These are phyloP conservation scores for Manacus vitellinus DNA, from an alignment of 2,113 vertebrate species.

Conservation along the genomic window DNA sequence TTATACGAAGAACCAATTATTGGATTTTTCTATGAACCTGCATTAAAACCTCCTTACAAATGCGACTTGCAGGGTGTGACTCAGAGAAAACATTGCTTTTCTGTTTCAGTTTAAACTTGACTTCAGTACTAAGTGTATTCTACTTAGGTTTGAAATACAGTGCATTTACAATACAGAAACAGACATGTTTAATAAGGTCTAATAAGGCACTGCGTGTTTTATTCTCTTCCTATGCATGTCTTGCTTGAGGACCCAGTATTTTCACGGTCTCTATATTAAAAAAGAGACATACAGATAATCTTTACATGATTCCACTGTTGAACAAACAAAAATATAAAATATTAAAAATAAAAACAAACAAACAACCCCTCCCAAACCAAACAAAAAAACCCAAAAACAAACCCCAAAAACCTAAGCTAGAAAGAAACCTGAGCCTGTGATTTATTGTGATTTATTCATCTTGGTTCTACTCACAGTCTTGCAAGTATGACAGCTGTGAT, in stretches of 20 bases:
- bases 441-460: not conserved
- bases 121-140: not conserved
- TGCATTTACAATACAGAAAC: not conserved
- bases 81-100: not conserved
- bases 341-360: not conserved
- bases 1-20: not conserved
- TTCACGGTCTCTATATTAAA: not conserved
- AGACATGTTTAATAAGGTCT: not conserved
- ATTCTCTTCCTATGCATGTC: not conserved
- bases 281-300: not conserved
- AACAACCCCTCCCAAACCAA: not conserved
- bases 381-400: not conserved
- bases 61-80: not conserved
- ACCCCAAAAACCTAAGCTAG: not conserved
- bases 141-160: not conserved
- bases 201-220: not conserved
- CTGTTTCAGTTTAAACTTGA: not conserved
- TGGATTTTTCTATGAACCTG: slow-evolving; percentile 24
- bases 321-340: not conserved
- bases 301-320: not conserved
- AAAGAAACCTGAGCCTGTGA: not conserved
- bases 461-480: not conserved
- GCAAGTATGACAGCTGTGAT: not conserved
- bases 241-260: not conserved
- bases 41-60: not conserved